phyloP scores from a whole-genome alignment of 2,113 vertebrate species.

The Mustela nigripes region DNA sequence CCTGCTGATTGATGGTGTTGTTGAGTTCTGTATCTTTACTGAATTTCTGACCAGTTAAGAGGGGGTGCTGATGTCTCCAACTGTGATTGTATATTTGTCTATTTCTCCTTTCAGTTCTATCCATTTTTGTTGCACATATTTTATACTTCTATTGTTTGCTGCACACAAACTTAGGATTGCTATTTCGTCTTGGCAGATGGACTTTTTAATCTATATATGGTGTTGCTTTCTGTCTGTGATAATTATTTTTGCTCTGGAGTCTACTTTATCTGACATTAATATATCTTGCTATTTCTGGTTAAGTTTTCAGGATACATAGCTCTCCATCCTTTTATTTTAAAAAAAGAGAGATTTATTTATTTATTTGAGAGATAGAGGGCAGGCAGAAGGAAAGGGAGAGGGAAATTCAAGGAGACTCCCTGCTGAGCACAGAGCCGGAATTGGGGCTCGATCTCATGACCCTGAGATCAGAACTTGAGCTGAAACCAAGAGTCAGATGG shows the following conservation, averaged over 20 bases:
- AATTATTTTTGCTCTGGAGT: constrained; percentile 15
- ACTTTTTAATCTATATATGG: neutral
- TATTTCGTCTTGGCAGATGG: neutral
- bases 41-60: neutral
- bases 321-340: neutral
- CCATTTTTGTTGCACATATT: neutral
- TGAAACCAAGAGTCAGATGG: neutral
- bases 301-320: neutral
- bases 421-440: neutral
- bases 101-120: neutral
- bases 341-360: neutral
- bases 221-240: constrained; percentile 31
- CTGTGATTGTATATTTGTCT: neutral
- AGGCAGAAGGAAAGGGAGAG: neutral
- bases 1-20: neutral
- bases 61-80: neutral
- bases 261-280: neutral
- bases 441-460: neutral
- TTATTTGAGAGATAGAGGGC: neutral
- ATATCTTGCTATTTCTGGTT: neutral
- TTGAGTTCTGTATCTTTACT: neutral
- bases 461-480: neutral
- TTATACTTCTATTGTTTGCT: neutral
- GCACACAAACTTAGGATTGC: neutral
- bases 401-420: neutral